These are phyloP conservation scores for Malacoctenus gilli DNA, from an alignment of 2,797 vertebrate genomes.

Conservation along the genomic window DNA sequence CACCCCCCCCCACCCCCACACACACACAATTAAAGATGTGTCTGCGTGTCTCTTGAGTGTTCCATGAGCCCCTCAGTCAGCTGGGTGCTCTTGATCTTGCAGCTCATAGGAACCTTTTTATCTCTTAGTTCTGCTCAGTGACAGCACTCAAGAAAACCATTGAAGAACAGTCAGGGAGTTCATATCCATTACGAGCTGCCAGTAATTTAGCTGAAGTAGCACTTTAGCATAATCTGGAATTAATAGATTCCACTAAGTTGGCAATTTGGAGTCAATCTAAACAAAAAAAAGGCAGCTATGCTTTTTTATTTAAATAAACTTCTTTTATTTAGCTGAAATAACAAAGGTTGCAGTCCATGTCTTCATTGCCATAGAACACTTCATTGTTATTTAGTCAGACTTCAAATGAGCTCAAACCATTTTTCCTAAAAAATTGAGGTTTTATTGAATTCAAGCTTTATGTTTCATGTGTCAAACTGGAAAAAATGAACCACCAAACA, in stretches of 20 bases:
- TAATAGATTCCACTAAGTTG: conserved; percentile 33
- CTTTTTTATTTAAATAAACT: too few species aligned
- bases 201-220: conserved; percentile 48
- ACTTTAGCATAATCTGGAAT: conserved; percentile 45
- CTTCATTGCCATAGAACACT: too few species aligned
- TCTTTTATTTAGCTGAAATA: too few species aligned
- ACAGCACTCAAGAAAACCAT: conserved; percentile 41
- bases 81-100: conserved; percentile 47
- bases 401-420: too few species aligned
- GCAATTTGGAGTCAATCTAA: conserved; percentile 32
- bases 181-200: conserved; percentile 44
- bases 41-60: conserved; percentile 11
- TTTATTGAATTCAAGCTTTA: too few species aligned
- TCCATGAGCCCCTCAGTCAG: conserved; percentile 43
- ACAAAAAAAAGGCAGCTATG: conserved; percentile 22
- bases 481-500: too few species aligned
- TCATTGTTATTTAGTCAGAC: too few species aligned
- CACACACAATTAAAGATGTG: background rate
- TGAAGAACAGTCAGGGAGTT: conserved; percentile 39
- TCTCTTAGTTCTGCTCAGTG: conserved; percentile 36
- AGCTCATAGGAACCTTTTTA: conserved; percentile 36
- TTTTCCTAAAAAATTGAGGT: too few species aligned
- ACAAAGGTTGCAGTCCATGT: too few species aligned
- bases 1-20: too few species aligned
- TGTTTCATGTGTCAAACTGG: too few species aligned